phyloP scores from a whole-genome alignment of 2,888 invertebrate species.

The Neuroscelio doddi region DNA sequence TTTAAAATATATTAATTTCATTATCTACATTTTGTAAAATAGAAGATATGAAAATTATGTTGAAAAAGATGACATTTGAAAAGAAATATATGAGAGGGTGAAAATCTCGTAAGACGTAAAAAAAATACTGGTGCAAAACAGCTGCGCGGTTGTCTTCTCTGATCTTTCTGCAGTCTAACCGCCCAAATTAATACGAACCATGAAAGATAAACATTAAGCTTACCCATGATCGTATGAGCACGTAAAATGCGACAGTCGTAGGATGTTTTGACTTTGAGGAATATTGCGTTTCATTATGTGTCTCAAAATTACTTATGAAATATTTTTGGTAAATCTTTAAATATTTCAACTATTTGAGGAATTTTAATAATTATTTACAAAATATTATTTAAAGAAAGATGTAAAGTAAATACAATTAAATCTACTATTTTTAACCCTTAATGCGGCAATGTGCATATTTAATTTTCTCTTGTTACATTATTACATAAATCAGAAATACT shows the following conservation, averaged over 20 bases:
- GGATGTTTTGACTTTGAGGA: constrained; percentile 61
- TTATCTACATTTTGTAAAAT: too few relatives aligned
- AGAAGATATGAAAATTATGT: neutral
- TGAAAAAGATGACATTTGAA: neutral
- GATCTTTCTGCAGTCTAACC: constrained; percentile 51
- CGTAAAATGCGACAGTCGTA: constrained; percentile 42
- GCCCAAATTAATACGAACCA: constrained; percentile 57
- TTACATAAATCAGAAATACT: too few relatives aligned
- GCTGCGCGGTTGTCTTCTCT: constrained; percentile 55
- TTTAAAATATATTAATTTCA: too few relatives aligned
- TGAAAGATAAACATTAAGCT: constrained; percentile 55
- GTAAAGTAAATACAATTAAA: too few relatives aligned
- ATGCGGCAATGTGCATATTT: too few relatives aligned
- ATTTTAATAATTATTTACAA: too few relatives aligned
- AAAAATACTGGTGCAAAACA: constrained; percentile 48
- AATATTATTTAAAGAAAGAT: too few relatives aligned
- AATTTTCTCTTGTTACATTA: too few relatives aligned
- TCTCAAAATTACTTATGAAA: too few relatives aligned
- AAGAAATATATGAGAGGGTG: neutral
- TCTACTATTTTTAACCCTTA: too few relatives aligned
- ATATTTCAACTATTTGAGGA: neutral
- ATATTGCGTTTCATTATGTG: constrained; percentile 29
- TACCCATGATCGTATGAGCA: constrained; percentile 35
- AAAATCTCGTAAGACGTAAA: constrained; percentile 6
- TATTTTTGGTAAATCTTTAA: too few relatives aligned